Base-by-base conservation (phyloP, 2,888 invertebrate species). In the Cephus nigrinus region DNA sequence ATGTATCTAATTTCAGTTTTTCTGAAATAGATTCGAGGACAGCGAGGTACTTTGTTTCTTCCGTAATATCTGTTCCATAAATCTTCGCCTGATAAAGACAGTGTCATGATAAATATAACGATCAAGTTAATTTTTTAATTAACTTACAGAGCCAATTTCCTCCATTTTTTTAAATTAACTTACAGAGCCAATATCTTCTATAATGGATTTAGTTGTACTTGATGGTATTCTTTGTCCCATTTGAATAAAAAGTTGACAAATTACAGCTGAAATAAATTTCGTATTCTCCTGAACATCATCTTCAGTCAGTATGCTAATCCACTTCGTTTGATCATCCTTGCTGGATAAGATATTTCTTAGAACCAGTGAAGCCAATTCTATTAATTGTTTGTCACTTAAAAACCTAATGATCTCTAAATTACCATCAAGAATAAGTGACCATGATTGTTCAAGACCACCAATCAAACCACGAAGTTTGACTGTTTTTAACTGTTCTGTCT, bases 361-460 rank as follows among this genome's bases (percentile, higher is more conserved):
- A 35, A 90, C 76, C 68, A 82, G 80, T 40, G 72, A 34, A 11
- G 88, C 80, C 23, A 89, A 23, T 77, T 85, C 79, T 12, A 83
- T 81, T 36, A 89, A 74, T 30, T 89, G 86, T 40, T 78, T 78
- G 35, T 84, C 78, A 78, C 78, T 80, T 73, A 90, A 83, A 32
- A 77, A 76, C 30, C 78, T 36, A 77, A 89, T 79, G 30, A 85
- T 77, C 35, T 85, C 80, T 34, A 84, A 79, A 80, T 88, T 82
- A 79, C 82, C 77, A 75, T 86, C 84, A 36, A 89, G 78, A 36
- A 89, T 83, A 30, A 76, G 73, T 12, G 68, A 36, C 90, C 90
- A 90, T 75, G 76, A 84, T 69, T 83, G 69, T 55, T 86, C 82
- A 23, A 88, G 78, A 35, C 83, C 82, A 32, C 81, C 85, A 71